Evolutionary conservation across 2,797 vertebrate species (phyloP).

Genomic region (Helostoma temminkii): DNA sequence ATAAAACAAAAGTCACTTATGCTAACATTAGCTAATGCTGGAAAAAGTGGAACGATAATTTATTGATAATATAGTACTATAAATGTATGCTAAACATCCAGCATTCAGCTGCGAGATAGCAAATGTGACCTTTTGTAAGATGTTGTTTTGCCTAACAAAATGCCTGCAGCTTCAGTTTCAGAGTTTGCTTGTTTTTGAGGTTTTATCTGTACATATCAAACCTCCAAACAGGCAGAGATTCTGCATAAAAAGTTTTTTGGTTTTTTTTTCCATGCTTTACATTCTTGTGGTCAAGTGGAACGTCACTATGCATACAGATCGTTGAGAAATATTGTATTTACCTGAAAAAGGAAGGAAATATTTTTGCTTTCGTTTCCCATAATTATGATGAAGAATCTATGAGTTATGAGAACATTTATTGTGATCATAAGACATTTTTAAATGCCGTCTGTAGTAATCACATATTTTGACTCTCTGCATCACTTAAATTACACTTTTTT

Average conservation of each 20-base stretch:
- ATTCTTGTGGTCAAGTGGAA: constrained; percentile 70
- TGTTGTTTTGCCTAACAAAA: constrained; percentile 41
- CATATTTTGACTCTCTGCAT: background rate
- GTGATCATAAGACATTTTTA: background rate
- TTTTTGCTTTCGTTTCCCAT: constrained; percentile 2
- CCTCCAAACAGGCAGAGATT: constrained; percentile 29
- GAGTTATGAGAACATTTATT: constrained; percentile 9
- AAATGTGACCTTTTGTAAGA: constrained; percentile 68
- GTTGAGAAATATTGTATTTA: constrained; percentile 24
- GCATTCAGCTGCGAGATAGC: constrained; percentile 46
- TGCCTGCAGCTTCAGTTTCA: constrained; percentile 69
- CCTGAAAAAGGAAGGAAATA: constrained; percentile 1
- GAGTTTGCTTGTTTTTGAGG: constrained; percentile 19
- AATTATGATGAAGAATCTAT: constrained; percentile 6
- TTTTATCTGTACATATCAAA: constrained; percentile 20
- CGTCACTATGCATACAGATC: background rate
- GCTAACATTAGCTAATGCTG: constrained; percentile 42
- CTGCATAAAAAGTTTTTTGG: background rate
- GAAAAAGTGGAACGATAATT: too few relatives aligned
- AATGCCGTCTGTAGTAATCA: background rate
- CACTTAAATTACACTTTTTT: background rate
- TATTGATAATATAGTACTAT: too few relatives aligned
- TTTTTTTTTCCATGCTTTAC: constrained; percentile 63
- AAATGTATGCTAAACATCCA: too few relatives aligned
- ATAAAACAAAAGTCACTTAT: constrained; percentile 70